These are phyloP conservation scores for Shargacucullia verbasci DNA, from an alignment of 2,888 invertebrate species.

Conservation along the genomic window DNA sequence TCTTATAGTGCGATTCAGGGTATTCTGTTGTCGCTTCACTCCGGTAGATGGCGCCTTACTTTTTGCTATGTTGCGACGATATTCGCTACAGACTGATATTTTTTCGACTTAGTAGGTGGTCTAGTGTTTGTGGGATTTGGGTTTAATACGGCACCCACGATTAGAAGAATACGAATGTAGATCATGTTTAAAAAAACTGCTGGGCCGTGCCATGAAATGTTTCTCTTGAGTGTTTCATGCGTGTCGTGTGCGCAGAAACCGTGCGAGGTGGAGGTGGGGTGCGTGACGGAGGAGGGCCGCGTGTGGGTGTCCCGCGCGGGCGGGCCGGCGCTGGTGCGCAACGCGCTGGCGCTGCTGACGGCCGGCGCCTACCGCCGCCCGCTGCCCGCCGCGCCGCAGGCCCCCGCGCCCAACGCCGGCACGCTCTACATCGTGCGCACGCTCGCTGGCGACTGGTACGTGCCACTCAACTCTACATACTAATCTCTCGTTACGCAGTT, in stretches of 20 bases:
- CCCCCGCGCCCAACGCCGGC: constrained; percentile 72
- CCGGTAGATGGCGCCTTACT: too few species aligned
- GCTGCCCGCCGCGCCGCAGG: constrained; percentile 81
- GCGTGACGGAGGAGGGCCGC: constrained; percentile 83
- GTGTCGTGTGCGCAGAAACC: constrained; percentile 67
- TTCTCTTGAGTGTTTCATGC: not conserved
- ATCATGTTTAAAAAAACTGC: too few species aligned
- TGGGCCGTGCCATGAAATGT: too few species aligned
- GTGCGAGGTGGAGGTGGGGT: constrained; percentile 83
- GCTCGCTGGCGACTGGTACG: constrained; percentile 84
- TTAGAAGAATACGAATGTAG: too few species aligned
- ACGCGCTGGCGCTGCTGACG: constrained; percentile 80
- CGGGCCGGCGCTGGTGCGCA: constrained; percentile 76
- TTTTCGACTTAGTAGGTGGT: too few species aligned
- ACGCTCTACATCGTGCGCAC: constrained; percentile 86
- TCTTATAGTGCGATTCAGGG: too few species aligned
- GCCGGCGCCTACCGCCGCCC: constrained; percentile 81
- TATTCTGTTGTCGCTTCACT: too few species aligned
- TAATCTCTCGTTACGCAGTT: too few species aligned
- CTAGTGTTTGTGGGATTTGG: too few species aligned
- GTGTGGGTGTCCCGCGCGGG: constrained; percentile 85
- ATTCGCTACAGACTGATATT: too few species aligned
- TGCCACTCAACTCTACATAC: not conserved
- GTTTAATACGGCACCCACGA: too few species aligned
- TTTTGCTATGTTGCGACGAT: too few species aligned